These are phyloP conservation scores for Theretra japonica DNA, from an alignment of 2,888 invertebrate genomes.

Conservation along the genomic window DNA sequence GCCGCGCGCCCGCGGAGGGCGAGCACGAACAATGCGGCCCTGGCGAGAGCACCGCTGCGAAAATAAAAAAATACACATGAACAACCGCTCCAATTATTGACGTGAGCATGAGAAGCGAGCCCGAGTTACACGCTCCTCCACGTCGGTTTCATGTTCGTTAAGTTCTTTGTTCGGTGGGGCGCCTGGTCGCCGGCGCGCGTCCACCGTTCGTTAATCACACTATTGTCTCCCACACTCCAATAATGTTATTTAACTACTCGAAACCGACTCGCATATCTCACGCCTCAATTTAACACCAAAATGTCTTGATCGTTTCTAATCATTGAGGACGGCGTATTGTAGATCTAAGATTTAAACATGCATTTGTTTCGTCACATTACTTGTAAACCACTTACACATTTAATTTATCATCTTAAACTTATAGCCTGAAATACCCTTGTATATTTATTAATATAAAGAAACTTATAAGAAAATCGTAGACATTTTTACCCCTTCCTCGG, in stretches of 20 bases:
- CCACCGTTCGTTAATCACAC: constrained; percentile 18
- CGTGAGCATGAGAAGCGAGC: constrained; percentile 75
- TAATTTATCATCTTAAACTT: too few relatives aligned
- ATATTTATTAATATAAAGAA: not conserved
- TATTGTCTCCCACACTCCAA: constrained; percentile 2
- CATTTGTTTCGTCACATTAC: too few relatives aligned
- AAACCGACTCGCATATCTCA: not conserved
- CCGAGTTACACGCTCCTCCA: constrained; percentile 52
- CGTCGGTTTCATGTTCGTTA: constrained; percentile 50
- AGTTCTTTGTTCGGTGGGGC: constrained; percentile 44
- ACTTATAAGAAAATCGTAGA: not conserved
- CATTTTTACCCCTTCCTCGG: not conserved
- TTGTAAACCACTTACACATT: too few relatives aligned
- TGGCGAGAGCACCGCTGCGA: constrained; percentile 75
- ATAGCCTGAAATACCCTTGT: too few relatives aligned
- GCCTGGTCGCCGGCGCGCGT: constrained; percentile 8
- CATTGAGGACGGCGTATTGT: too few relatives aligned
- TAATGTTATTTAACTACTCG: not conserved
- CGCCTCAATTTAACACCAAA: not conserved
- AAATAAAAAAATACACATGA: constrained; percentile 76
- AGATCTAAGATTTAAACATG: too few relatives aligned
- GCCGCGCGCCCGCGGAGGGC: constrained; percentile 52
- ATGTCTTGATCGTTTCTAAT: not conserved
- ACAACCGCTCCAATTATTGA: constrained; percentile 83
- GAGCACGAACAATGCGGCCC: constrained; percentile 76